Evolutionary conservation across 2,888 invertebrate species (phyloP), one percentile per base, ranked within the genome.

Genomic region (Trissoscelio sp.): DNA sequence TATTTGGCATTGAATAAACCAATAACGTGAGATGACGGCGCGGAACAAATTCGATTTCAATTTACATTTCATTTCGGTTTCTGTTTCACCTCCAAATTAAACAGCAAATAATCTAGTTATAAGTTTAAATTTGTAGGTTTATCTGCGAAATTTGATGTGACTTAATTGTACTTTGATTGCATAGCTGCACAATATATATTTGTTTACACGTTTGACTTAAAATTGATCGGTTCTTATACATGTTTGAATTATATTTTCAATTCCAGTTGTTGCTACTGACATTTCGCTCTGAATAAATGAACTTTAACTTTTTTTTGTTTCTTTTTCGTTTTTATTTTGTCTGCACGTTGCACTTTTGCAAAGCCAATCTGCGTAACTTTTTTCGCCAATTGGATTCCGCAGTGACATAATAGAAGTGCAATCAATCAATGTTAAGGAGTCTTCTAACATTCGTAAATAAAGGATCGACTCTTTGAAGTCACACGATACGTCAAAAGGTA

Each of bases 71-170:
- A 53, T 53, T 53, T 53, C 14, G 16, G 28, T 53, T 28, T 53
- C 31, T 9, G 31, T 53, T 53, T 53, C 31, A 16, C 16, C 16
- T 12, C 14, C 6, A 14, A 28, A n/a, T n/a, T 16, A 31, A 24
- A 53, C 31, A 31, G 6, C 31, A 53, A 53, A 22, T 24, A 53
- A 53, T 53, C 53, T 31, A 31, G 28, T 53, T 53, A 53, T 31
- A 28, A 11, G 31, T 53, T 28, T 53, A 53, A 31, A 48, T 24
- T n/a, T 14, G 14, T 4, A 12, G 14, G 39, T 42, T 42, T 42
- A 14, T 42, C 14, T 42, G 39, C 14, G 39, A 42, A 42, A 42
- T 42, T 42, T 12, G 14, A 11, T 42, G 39, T 14, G 11, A 42
- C 3, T 42, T 42, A 42, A 42, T 42, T 42, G 14, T 4, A 14